These are phyloP conservation scores for Mustelus asterias DNA, from an alignment of 2,113 vertebrate species.

Conservation along the genomic window DNA sequence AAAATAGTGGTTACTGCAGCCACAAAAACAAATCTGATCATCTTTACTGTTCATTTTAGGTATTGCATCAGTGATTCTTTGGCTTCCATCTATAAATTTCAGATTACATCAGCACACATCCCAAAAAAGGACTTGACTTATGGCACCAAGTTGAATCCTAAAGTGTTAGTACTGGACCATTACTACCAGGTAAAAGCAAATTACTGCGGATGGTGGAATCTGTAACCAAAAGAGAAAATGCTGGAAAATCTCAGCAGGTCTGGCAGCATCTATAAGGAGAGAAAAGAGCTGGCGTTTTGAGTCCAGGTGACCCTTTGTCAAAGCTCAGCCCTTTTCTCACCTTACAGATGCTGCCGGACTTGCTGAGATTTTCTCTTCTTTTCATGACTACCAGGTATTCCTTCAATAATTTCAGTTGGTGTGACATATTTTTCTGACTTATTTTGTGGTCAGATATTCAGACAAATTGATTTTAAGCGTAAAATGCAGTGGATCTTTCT, in stretches of 20 bases:
- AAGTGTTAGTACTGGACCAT: constrained; percentile 50
- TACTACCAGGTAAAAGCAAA: constrained; percentile 44
- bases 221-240: no score
- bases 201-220: no score
- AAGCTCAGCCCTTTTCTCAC: no score
- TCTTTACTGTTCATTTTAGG: constrained; percentile 43
- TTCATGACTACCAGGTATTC: constrained; percentile 54
- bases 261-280: no score
- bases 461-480: not conserved
- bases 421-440: not conserved
- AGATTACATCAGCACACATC: constrained; percentile 59
- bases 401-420: not conserved
- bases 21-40: not conserved
- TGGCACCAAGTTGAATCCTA: constrained; percentile 44
- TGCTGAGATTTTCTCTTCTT: no score
- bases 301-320: no score
- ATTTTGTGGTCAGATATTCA: not conserved
- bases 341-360: no score
- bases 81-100: constrained; percentile 53
- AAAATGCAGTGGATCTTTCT: not conserved
- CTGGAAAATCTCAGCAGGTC: no score
- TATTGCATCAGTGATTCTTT: constrained; percentile 66
- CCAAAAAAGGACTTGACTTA: constrained; percentile 48
- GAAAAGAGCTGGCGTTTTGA: no score
- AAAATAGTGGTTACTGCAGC: not conserved